Conservation (phyloP, 2,888 invertebrate species). For the Mesochorus sp. region DNA sequence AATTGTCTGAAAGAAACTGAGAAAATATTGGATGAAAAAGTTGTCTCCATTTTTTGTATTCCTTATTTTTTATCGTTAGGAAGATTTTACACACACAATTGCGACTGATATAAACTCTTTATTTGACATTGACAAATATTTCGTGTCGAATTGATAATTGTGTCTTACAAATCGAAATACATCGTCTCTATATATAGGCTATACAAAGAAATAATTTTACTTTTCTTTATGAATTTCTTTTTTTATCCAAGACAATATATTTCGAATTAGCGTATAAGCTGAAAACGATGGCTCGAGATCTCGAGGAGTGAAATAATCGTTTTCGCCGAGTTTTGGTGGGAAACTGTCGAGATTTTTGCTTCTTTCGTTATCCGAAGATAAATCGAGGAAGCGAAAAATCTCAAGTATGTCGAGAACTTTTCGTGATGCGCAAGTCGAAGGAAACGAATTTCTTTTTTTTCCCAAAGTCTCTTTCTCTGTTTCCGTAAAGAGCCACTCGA, state of each 20-base stretch:
- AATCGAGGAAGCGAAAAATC: slow-evolving; percentile 39
- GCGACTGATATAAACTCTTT: no score
- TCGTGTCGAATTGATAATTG: no score
- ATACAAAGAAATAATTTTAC: no score
- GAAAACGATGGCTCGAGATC: not conserved
- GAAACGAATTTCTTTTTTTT: slow-evolving; percentile 37
- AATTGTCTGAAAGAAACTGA: not conserved
- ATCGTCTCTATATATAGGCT: no score
- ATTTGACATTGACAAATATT: no score
- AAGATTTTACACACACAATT: no score
- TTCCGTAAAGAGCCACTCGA: slow-evolving; percentile 74
- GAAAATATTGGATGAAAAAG: not conserved
- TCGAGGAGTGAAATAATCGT: not conserved
- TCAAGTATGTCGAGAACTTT: slow-evolving; percentile 48
- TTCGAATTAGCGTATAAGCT: not conserved
- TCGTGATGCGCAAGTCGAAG: not conserved
- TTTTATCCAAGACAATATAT: no score
- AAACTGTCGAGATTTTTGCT: slow-evolving; percentile 15
- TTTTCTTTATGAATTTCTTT: no score
- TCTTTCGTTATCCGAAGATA: slow-evolving; percentile 32
- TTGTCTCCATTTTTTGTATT: no score
- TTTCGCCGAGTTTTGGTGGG: not conserved
- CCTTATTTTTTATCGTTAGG: no score
- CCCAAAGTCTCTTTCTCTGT: slow-evolving; percentile 60
- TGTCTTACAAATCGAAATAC: no score